Conservation (phyloP, 35 echinoderm and acorn worm genomes). For the Ophiothrix spiculata region DNA sequence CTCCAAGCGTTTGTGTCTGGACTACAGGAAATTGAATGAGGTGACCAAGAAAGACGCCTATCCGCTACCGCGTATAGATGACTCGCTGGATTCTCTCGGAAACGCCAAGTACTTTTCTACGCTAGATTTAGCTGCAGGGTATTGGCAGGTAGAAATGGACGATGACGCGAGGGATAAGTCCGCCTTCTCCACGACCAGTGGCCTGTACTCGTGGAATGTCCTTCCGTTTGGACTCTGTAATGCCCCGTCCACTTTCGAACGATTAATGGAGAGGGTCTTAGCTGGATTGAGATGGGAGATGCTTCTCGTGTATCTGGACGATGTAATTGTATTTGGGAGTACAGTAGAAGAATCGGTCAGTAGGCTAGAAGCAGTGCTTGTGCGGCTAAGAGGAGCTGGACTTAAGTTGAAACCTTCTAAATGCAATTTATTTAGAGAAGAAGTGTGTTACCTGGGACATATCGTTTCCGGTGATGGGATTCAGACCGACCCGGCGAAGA, state of each 20-base stretch:
- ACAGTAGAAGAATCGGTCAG: constrained; percentile 2
- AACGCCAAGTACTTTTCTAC: constrained; percentile 30
- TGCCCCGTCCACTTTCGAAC: constrained; percentile 22
- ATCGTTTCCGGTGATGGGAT: constrained; percentile 32
- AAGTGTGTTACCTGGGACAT: constrained; percentile 35
- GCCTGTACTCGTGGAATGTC: constrained; percentile 8
- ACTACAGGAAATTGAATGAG: constrained; percentile 44
- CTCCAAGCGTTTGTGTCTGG: constrained; percentile 41
- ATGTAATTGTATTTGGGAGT: constrained; percentile 22
- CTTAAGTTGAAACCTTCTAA: constrained; percentile 36
- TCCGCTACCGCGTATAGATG: constrained; percentile 56
- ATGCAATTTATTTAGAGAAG: constrained; percentile 19
- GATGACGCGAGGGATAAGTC: constrained; percentile 38
- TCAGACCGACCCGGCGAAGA: constrained; percentile 34
- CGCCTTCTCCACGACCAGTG: constrained; percentile 17
- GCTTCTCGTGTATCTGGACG: constrained; percentile 19
- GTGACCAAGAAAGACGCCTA: constrained; percentile 37
- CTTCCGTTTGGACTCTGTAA: constrained; percentile 2
- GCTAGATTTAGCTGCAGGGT: constrained; percentile 27
- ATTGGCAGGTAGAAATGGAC: constrained; percentile 63
- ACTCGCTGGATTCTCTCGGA: constrained; percentile 27
- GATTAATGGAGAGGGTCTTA: constrained; percentile 10
- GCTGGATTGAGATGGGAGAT: constrained; percentile 29
- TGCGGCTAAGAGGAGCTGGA: constrained; percentile 6
- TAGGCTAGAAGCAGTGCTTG: background rate